A percentile compares a stretch with the other conserved stretches of the same genome.
Evolutionary conservation across 2,113 vertebrate genomes (phyloP).

Genomic region (Pyxicephalus adspersus): DNA sequence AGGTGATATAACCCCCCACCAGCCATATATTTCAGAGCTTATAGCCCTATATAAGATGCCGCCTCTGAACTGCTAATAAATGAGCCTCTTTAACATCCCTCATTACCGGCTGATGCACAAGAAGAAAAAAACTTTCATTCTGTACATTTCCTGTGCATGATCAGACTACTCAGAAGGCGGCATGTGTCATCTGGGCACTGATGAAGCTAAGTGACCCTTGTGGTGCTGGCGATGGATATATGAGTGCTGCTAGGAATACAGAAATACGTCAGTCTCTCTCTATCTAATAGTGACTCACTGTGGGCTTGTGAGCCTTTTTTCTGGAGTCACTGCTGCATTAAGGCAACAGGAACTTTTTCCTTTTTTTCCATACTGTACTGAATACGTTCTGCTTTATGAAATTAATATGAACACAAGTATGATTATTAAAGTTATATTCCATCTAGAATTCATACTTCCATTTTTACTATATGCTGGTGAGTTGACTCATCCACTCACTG

Average conservation of each 20-base stretch:
- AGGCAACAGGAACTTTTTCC: constrained; percentile 12
- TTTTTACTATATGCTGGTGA: no score
- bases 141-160: not conserved
- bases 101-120: not conserved
- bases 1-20: not conserved
- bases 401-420: not conserved
- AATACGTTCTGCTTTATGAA: not conserved
- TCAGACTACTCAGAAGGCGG: not conserved
- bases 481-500: no score
- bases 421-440: no score
- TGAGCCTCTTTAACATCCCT: not conserved
- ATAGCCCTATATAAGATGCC: constrained; percentile 8
- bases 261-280: constrained; percentile 16
- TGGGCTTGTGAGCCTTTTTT: not conserved
- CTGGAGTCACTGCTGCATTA: constrained; percentile 27
- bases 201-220: constrained; percentile 22
- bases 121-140: not conserved
- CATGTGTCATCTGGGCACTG: constrained; percentile 21
- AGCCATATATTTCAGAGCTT: not conserved
- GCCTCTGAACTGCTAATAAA: constrained; percentile 23
- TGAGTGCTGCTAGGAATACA: constrained; percentile 35
- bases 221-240: constrained; percentile 22
- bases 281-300: constrained; percentile 22
- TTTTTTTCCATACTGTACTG: not conserved
- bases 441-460: no score